A percentile compares a stretch with the other conserved stretches of the same genome.
phyloP scores from a whole-genome alignment of 1,140 invertebrate species.

The Polypedilum pembai region DNA sequence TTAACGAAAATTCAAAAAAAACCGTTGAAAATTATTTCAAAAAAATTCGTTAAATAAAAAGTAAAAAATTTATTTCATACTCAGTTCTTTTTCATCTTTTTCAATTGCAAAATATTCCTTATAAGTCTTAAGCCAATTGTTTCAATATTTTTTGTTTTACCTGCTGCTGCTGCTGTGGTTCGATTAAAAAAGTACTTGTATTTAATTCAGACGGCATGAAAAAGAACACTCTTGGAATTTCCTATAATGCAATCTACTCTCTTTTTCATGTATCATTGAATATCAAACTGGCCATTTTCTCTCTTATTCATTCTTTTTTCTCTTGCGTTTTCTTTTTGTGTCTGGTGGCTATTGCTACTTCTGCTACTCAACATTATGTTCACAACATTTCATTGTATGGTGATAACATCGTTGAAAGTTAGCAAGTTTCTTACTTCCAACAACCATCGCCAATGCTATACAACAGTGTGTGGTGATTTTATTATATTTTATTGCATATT shows the following conservation, averaged over 20 bases:
- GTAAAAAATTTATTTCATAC: too few relatives aligned
- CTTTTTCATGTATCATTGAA: constrained; percentile 19
- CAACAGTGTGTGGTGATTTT: constrained; percentile 4
- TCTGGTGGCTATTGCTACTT: constrained; percentile 8
- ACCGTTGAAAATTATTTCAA: too few relatives aligned
- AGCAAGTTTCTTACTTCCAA: background rate
- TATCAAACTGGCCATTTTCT: background rate
- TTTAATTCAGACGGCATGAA: background rate
- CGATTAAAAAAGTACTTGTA: constrained; percentile 2
- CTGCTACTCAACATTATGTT: constrained; percentile 12
- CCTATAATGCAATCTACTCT: background rate
- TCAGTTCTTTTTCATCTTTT: background rate
- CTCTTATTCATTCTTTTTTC: too few relatives aligned
- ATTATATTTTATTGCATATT: constrained; percentile 17
- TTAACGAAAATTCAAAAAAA: too few relatives aligned
- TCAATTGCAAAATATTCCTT: constrained; percentile 12
- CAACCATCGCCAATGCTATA: background rate
- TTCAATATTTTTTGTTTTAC: background rate
- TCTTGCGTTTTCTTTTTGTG: background rate
- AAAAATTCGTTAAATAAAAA: too few relatives aligned
- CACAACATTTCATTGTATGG: constrained; percentile 6
- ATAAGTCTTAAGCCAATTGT: background rate
- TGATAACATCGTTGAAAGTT: constrained; percentile 18
- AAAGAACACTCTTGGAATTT: background rate
- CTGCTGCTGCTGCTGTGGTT: background rate